A percentile compares a stretch with the other conserved stretches of the same genome.
Conservation (phyloP, 1,140 invertebrate genomes). For the Linepithema humile region DNA sequence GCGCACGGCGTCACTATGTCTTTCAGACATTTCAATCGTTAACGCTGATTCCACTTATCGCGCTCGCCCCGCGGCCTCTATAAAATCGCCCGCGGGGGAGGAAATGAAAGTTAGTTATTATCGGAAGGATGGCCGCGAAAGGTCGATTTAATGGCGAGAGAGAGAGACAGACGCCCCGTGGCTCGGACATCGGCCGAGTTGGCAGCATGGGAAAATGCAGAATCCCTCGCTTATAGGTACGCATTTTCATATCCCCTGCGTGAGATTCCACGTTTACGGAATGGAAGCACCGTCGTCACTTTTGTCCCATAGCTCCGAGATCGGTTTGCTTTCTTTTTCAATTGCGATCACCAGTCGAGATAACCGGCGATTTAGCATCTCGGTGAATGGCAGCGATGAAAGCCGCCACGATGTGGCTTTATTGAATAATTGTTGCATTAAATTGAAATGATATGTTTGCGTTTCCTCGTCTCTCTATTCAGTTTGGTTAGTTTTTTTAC, state of each 20-base stretch:
- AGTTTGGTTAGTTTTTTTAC: no score
- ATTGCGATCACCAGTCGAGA: conserved; percentile 17
- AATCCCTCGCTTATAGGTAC: neutral
- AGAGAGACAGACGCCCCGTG: conserved; percentile 4
- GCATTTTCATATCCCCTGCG: conserved; percentile 30
- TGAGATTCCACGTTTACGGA: conserved; percentile 30
- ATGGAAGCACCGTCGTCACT: neutral
- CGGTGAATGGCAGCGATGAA: neutral
- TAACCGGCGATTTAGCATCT: conserved; percentile 33
- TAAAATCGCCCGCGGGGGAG: conserved; percentile 55
- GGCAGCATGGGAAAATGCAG: conserved; percentile 40
- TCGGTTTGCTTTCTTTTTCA: neutral
- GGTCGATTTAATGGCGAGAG: conserved; percentile 43
- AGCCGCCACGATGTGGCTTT: neutral
- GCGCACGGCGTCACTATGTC: neutral
- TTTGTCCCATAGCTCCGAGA: conserved; percentile 22
- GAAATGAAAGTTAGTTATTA: conserved; percentile 72
- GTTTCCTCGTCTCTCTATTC: neutral
- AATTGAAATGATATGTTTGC: neutral
- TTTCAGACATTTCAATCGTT: conserved; percentile 33
- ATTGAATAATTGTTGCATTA: conserved; percentile 11
- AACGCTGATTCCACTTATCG: conserved; percentile 23
- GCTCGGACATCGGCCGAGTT: conserved; percentile 49
- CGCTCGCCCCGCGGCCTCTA: conserved; percentile 12
- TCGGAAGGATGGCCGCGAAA: conserved; percentile 53